Base-by-base conservation (phyloP, 1,140 invertebrate species). In the Acromyrmex charruanus region DNA sequence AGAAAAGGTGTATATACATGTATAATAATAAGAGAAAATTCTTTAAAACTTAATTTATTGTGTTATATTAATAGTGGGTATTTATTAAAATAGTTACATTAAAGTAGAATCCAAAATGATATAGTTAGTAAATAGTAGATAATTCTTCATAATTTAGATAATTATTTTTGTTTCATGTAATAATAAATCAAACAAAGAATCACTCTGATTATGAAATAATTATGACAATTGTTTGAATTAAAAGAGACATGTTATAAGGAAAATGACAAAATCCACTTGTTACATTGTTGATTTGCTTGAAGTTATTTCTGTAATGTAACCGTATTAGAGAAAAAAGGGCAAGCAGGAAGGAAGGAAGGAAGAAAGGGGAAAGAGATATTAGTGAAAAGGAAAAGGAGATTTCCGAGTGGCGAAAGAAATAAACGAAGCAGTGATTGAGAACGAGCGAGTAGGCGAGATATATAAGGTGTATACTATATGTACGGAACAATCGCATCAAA, bases 251-350 rank as follows among this genome's bases (percentile, higher is more conserved):
- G 3, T 74, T 39, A 35, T 72, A 61, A 21, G 51, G 81, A 75
- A 91, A 91, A 92, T 90, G 91, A 93, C 86, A 85, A 92, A 92
- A 93, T 93, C 91, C 93, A 94, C 93, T 94, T 94, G 92, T 94
- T 94, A 94, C 92, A 75, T 92, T 74, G 85, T 28, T 25, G 80
- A 77, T 53, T 65, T 72, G 21, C 35, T 80, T 31, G 44, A 69
- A 80, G 3, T 31, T 65, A 59, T 66, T 88, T 77, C 44, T 72
- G 58, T 28, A 51, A 71, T 80, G 69, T 68, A 72, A 74, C 10
- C 12, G 3, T 53, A 66, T 58, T 39, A 77, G 35, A 61, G 21
- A 14, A 51, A n/a, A 63, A 66, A 25, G 65, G 39, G 63, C 44
- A 85, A 58, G 16, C 25, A 55, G 16, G 25, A 35, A 66, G 69